Percentiles rank a stretch among this genome's conserved stretches.
Evolutionary conservation across 2,888 invertebrate genomes (phyloP).

Genomic region (Trypoxylon attenuatum): DNA sequence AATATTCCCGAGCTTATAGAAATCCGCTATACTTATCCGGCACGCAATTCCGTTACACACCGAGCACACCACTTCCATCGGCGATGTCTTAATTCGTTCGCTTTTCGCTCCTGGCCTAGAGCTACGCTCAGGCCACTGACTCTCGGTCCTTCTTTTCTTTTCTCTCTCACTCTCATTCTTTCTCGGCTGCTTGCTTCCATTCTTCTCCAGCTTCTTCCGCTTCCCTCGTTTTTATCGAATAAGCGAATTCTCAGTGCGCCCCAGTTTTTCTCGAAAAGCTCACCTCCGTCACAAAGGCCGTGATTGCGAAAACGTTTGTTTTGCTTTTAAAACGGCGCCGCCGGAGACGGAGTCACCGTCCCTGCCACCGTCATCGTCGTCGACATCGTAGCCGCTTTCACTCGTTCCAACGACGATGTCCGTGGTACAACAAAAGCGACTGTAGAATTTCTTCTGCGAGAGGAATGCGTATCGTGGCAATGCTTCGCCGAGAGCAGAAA

Average conservation of each 20-base stretch:
- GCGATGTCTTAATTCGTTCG: slow-evolving; percentile 26
- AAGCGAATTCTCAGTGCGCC: slow-evolving; percentile 42
- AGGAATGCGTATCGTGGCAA: slow-evolving; percentile 41
- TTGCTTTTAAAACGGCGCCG: slow-evolving; percentile 49
- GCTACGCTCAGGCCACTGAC: neutral
- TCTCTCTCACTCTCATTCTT: neutral
- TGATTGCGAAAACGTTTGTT: slow-evolving; percentile 60
- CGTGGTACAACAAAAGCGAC: slow-evolving; percentile 38
- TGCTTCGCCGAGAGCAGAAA: too few species aligned
- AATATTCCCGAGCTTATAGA: too few species aligned
- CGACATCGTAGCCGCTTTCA: neutral
- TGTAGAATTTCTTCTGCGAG: slow-evolving; percentile 19
- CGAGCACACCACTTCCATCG: slow-evolving; percentile 25
- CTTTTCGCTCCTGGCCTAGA: slow-evolving; percentile 8
- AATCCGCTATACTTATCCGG: too few species aligned
- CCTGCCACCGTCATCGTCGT: neutral
- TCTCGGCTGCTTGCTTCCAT: neutral
- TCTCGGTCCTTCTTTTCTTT: neutral
- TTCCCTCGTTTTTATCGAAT: slow-evolving; percentile 41
- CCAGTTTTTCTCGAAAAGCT: slow-evolving; percentile 30
- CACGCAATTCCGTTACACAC: slow-evolving; percentile 25
- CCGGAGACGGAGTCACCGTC: slow-evolving; percentile 24
- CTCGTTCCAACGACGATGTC: slow-evolving; percentile 16
- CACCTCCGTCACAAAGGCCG: slow-evolving; percentile 50
- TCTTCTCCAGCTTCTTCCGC: neutral